Conservation (phyloP, 2,797 vertebrate species). For the Cryptoprocta ferox region DNA sequence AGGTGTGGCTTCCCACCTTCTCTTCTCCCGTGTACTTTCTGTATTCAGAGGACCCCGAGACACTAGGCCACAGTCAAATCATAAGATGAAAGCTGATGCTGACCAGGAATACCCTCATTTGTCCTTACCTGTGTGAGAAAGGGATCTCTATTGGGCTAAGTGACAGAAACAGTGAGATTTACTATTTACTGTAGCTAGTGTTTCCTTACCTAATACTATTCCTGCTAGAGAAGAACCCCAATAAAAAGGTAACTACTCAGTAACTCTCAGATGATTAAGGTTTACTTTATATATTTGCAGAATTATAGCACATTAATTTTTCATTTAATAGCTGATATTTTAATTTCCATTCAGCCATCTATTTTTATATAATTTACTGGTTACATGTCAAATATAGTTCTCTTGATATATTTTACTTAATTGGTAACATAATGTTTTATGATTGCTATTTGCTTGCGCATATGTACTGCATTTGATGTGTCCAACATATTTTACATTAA, state of each 20-base stretch:
- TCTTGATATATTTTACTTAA: constrained; percentile 24
- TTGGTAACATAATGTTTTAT: not conserved
- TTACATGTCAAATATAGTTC: not conserved
- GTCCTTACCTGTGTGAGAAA: not conserved
- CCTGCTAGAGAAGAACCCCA: not conserved
- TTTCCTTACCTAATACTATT: not conserved
- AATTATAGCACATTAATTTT: constrained; percentile 2
- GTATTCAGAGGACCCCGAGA: not conserved
- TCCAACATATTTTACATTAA: not conserved
- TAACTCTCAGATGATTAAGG: not conserved
- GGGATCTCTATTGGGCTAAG: not conserved
- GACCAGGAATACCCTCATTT: not conserved
- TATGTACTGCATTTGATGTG: not conserved
- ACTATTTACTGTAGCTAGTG: too few relatives aligned
- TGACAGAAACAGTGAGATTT: not conserved
- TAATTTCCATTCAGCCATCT: not conserved
- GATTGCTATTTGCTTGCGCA: not conserved
- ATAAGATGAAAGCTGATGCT: not conserved
- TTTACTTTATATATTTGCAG: not conserved
- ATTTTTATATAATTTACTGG: constrained; percentile 17
- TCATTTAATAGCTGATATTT: not conserved
- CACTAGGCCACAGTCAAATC: not conserved
- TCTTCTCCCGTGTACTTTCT: not conserved
- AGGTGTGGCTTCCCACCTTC: not conserved
- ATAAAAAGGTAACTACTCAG: not conserved